Evolutionary conservation across 2,113 vertebrate species (phyloP), one percentile per base, ranked within the genome.

Genomic region (Campylorhamphus procurvoides): DNA sequence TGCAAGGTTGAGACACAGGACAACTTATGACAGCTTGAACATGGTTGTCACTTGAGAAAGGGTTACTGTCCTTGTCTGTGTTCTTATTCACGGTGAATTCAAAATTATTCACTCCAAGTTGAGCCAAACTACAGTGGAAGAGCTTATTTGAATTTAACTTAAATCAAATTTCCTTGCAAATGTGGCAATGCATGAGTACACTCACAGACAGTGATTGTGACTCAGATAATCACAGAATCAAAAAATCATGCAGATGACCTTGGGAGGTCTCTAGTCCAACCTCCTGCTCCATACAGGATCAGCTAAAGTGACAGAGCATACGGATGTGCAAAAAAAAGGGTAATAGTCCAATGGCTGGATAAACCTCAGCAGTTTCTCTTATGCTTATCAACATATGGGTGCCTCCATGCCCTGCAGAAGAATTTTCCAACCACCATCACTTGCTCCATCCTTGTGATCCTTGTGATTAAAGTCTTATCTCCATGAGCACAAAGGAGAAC

Each of bases 71-170:
- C 85, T 93, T 91, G 84, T 60, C 62, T 44, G 1, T 66, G 53
- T 35, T 91, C 23, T 84, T 59, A 81, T 58, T 53, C 31, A 80
- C 0, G 2, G 82, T 77, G 59, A 93, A 92, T 77, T 68, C 17
- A 69, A 83, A 93, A 73, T 88, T 58, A 66, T 47, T 80, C 50
- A 86, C 27, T 49, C 47, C 42, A 78, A 69, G 31, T 6, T 77
- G 37, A 94, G 69, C 63, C 93, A 83, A 83, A 72, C 31, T 53
- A 42, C 49, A 74, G 22, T 8, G 40, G 82, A 91, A 91, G 27
- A 72, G 7, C 53, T 80, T 87, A 79, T 79, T 91, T 73, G 85
- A 91, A 91, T 95, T 56, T 91, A 90, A 90, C 58, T n/a, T 68
- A 82, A 93, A 89, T 71, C 17, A 77, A 62, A 79, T 90, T 87